Evolutionary conservation across 2,113 vertebrate species (phyloP).

Genomic region (Bujurquina vittata): DNA sequence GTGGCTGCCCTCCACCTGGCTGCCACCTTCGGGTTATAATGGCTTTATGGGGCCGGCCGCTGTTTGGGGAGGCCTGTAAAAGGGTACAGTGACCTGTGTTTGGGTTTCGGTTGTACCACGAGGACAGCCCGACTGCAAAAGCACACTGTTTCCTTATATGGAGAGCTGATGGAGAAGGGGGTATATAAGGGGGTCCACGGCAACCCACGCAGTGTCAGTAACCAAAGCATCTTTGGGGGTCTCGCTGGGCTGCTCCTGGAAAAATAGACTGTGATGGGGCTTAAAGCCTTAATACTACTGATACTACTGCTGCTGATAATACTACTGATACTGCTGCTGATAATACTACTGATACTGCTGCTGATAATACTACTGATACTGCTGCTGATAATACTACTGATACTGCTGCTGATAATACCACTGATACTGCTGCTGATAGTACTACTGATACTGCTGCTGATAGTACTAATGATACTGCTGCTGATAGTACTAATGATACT

Average conservation of each 20-base stretch:
- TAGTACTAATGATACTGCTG: no score
- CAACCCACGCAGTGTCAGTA: background rate
- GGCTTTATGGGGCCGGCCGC: background rate
- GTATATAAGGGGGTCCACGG: accelerated
- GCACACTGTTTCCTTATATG: background rate
- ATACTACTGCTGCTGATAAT: no score
- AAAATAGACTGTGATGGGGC: accelerated
- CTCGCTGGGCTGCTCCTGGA: no score
- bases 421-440: no score
- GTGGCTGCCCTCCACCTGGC: background rate
- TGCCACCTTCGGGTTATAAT: background rate
- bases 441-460: no score
- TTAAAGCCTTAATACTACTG: no score
- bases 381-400: no score
- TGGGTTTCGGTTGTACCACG: background rate
- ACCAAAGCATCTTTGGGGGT: background rate
- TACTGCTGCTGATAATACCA: no score
- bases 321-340: no score
- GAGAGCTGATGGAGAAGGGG: background rate
- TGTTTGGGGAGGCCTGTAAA: accelerated
- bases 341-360: no score
- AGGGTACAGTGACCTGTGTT: background rate
- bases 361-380: no score
- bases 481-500: no score
- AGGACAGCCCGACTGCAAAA: background rate